Evolutionary conservation across 2,113 vertebrate genomes (phyloP).

Genomic region (Lates calcarifer): DNA sequence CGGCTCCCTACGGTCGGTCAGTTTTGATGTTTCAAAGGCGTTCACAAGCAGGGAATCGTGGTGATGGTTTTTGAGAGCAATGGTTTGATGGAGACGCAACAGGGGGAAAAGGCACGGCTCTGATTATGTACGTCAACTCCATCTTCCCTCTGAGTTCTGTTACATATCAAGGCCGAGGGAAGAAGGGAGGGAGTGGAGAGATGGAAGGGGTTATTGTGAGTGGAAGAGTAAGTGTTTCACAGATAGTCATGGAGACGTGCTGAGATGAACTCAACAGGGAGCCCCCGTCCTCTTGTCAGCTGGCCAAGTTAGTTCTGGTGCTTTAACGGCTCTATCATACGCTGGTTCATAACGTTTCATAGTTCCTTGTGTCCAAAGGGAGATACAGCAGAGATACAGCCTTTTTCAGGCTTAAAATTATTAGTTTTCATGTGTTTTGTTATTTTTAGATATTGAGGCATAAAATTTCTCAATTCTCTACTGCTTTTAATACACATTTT

Average conservation of each 20-base stretch:
- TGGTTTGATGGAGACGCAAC: constrained; percentile 58
- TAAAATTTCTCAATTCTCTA: neutral
- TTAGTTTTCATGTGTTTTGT: constrained; percentile 7
- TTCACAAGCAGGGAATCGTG: constrained; percentile 46
- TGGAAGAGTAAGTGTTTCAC: constrained; percentile 73
- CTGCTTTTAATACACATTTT: neutral
- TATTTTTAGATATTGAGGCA: neutral
- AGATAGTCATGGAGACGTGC: constrained; percentile 74
- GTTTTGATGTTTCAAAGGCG: constrained; percentile 71
- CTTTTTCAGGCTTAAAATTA: neutral
- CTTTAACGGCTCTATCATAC: constrained; percentile 69
- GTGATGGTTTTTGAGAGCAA: constrained; percentile 31
- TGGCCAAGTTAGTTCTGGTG: constrained; percentile 65
- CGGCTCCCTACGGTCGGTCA: constrained; percentile 48
- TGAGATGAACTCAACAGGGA: constrained; percentile 69
- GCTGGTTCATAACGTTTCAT: constrained; percentile 28
- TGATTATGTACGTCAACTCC: constrained; percentile 71
- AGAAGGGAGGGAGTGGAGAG: constrained; percentile 39
- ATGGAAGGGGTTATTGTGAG: constrained; percentile 63
- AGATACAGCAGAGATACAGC: neutral
- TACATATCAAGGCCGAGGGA: constrained; percentile 69
- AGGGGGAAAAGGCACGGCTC: constrained; percentile 57
- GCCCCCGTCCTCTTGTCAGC: constrained; percentile 65
- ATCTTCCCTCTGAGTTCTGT: constrained; percentile 73
- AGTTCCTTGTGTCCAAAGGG: constrained; percentile 16